These are phyloP conservation scores for Lepidocyrtinus sp. DNA, from an alignment of 2,888 invertebrate species.

Conservation along the genomic window DNA sequence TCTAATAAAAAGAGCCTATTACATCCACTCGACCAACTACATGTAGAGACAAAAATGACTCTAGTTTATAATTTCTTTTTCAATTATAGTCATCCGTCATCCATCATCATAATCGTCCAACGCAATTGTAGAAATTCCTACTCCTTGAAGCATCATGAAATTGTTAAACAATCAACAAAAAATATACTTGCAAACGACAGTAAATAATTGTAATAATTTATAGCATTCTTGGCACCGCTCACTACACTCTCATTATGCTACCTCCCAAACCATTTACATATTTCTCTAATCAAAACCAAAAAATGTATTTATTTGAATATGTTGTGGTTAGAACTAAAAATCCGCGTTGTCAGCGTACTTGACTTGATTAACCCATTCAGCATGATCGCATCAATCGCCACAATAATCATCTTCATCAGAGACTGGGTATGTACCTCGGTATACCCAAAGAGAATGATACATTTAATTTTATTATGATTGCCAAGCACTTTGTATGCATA, in stretches of 20 bases:
- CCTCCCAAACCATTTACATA: conserved; percentile 9
- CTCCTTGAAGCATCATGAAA: background rate
- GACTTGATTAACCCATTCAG: conserved; percentile 41
- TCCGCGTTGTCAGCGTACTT: conserved; percentile 22
- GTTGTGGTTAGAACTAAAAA: background rate
- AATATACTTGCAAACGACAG: background rate
- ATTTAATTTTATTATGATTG: conserved; percentile 7
- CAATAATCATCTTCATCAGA: conserved; percentile 15
- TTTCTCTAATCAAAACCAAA: background rate
- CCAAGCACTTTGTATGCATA: background rate
- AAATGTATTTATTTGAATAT: background rate
- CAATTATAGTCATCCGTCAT: background rate
- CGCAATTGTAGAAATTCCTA: background rate
- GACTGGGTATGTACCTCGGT: background rate
- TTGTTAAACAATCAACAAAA: background rate
- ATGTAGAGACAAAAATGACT: background rate
- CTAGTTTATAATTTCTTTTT: background rate
- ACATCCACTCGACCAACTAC: background rate
- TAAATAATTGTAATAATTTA: conserved; percentile 1
- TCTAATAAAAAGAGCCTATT: background rate
- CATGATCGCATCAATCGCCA: background rate
- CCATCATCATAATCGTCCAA: conserved; percentile 1
- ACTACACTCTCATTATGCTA: background rate
- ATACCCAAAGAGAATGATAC: background rate
- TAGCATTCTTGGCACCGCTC: background rate